Base-by-base conservation (phyloP, 2,797 vertebrate genomes). In the Triplophysa bombifrons region DNA sequence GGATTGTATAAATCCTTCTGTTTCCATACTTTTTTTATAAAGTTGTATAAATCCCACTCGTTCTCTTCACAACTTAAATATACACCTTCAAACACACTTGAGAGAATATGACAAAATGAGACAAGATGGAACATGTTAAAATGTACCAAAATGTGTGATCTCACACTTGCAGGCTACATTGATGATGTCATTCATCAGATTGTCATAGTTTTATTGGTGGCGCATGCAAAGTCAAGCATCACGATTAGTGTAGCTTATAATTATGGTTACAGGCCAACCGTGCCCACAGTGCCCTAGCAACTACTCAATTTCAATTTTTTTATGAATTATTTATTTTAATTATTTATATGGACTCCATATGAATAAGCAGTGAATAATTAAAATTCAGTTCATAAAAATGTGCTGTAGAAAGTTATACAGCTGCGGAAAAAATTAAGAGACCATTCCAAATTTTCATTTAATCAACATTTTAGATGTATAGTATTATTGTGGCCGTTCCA, bases 21-120 rank as follows among this genome's bases (percentile, higher is more conserved):
- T 66, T 66, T 75, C 73, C 19, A 30, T 48, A 46, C 68, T 68
- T 25, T 25, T 25, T 25, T 25, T 25, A 25, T 25, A 20, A 76
- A n/a, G 41, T 8, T 30, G 2, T 44, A 67, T 44, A 66, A 75
- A 58, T 30, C 22, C 17, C 12, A 10, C 27, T 13, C 2, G 25
- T 53, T 51, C 4, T 53, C 44, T 17, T 14, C 10, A 64, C 6
- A 27, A 20, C 19, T 76, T 67, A 3, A 27, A 44, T 25, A 27
- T 41, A 58, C 17, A 60, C 25, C 2, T 68, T 30, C 19, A 9
- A 67, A 67, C 20, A 44, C 30, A 66, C 63, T 56, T 46, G 50
- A 76, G 34, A 56, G 34, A 44, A 25, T 16, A 46, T 55, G 16
- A 56, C 5, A 56, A 61, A 30, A 67, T 7, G 11, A 44, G 41